Evolutionary conservation across 2,797 vertebrate species (phyloP).

Genomic region (Gymnothorax reevesii): DNA sequence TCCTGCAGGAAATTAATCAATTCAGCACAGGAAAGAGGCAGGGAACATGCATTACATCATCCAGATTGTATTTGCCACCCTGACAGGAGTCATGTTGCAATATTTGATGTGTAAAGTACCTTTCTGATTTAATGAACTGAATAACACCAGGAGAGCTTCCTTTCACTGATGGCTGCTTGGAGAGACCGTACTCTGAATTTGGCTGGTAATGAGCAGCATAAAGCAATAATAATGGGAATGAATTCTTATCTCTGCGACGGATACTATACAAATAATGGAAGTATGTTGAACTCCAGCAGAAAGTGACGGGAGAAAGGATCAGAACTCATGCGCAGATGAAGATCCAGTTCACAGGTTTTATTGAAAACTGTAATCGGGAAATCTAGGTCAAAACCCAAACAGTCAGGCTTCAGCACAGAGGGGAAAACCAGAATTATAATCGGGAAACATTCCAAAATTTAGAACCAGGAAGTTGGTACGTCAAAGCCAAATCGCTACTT

Average conservation of each 20-base stretch:
- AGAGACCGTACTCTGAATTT: not conserved
- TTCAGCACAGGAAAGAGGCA: not conserved
- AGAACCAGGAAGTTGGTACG: too few relatives aligned
- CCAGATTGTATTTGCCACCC: slow-evolving; percentile 18
- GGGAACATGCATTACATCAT: slow-evolving; percentile 1
- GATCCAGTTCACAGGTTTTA: too few relatives aligned
- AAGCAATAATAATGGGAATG: slow-evolving; percentile 9
- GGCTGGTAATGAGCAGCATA: not conserved
- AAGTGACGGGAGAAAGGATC: not conserved
- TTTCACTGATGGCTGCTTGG: not conserved
- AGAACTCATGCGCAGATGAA: too few relatives aligned
- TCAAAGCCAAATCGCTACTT: too few relatives aligned
- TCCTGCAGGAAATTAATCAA: slow-evolving; percentile 31
- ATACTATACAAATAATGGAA: not conserved
- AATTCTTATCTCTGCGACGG: slow-evolving; percentile 12
- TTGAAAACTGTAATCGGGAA: too few relatives aligned
- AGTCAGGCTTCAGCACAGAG: not conserved
- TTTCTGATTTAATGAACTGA: not conserved
- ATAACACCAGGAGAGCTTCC: slow-evolving; percentile 1
- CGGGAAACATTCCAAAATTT: too few relatives aligned
- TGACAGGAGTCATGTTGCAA: slow-evolving; percentile 15
- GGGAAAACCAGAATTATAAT: too few relatives aligned
- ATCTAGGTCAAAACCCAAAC: not conserved
- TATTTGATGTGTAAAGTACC: slow-evolving; percentile 14
- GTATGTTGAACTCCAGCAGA: slow-evolving; percentile 20